phyloP scores from a whole-genome alignment of 2,797 vertebrate genomes.

The Periophthalmus magnuspinnatus region DNA sequence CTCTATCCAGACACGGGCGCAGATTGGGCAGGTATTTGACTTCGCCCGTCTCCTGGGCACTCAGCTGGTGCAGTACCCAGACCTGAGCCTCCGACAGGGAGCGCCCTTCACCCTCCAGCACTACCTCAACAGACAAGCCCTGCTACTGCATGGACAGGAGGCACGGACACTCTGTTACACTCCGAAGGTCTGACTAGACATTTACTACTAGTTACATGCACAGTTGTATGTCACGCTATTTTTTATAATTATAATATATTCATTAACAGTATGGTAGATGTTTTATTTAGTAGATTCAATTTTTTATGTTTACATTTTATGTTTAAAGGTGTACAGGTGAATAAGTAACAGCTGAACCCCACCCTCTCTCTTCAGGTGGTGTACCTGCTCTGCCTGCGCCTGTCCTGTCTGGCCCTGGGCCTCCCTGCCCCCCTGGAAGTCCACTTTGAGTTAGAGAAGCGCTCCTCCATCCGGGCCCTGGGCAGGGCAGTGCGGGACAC shows the following conservation, averaged over 20 bases:
- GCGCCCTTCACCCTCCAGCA: conserved; percentile 76
- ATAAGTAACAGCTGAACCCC: too few species aligned
- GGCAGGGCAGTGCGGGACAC: conserved; percentile 70
- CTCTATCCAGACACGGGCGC: conserved; percentile 81
- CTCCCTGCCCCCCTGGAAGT: conserved; percentile 62
- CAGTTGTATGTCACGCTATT: too few species aligned
- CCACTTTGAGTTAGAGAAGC: conserved; percentile 72
- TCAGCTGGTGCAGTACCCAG: conserved; percentile 76
- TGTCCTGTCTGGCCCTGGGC: conserved; percentile 74
- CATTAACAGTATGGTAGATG: too few species aligned
- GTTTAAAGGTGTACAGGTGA: too few species aligned
- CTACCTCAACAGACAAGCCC: conserved; percentile 75
- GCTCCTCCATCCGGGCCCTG: conserved; percentile 58
- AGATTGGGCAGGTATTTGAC: conserved; percentile 82
- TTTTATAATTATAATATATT: too few species aligned
- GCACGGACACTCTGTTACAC: conserved; percentile 74
- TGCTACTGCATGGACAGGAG: conserved; percentile 81
- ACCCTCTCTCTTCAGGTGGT: conserved; percentile 60
- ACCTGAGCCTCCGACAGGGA: conserved; percentile 66
- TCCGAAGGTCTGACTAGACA: conserved; percentile 70
- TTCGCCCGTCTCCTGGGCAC: conserved; percentile 77
- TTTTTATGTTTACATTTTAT: too few species aligned
- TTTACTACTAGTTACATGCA: background rate
- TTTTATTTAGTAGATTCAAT: too few species aligned
- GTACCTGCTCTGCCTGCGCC: conserved; percentile 75